Evolutionary conservation across 64 coral and sea anemone genomes (phyloP), one percentile per base, ranked within the genome.

Genomic region (Montipora efflorescens): DNA sequence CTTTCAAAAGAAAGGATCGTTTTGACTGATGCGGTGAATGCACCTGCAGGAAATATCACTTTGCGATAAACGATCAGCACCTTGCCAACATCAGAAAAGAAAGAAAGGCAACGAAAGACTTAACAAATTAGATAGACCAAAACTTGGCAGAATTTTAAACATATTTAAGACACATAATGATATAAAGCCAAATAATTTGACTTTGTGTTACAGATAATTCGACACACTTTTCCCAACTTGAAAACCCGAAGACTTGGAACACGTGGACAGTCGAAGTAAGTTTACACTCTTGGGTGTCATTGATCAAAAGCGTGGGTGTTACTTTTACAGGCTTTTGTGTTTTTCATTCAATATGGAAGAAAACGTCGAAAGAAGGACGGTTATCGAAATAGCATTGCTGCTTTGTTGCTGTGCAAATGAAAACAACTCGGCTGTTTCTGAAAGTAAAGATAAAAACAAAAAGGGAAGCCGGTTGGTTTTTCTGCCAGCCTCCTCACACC

Each of bases 251-350:
- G 98, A 5, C 92, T 99, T 43, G 98, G 98, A 44, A 99, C 98
- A 67, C 83, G 98, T 90, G 98, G 98, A 2, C 98, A 99, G 19
- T 99, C 98, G 8, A 99, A 99, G 98, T 99, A 89, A 94, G 98
- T 89, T 71, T 71, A 71, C 21, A 0, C 20, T 71, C 68, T n/a
- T 71, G 68, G 4, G 3, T 5, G 68, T 21, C 14, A 71, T 22
- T 71, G 20, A 71, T 19, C 68, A 7, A 4, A 71, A 9, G 68
- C 68, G 68, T 6, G 19, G 68, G 68, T 79, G 48, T 51, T 18
- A 49, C 15, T 25, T 57, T 55, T 20, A 10, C 23, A 16, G 71
- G 6, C 3, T 67, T 53, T 55, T 75, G 36, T 75, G 48, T 50
- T 16, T 10, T 12, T 5, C 71, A 11, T 23, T 23, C 5, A 76